phyloP scores from a whole-genome alignment of 2,113 vertebrate species.

The Cryptomyrus ogoouensis region DNA sequence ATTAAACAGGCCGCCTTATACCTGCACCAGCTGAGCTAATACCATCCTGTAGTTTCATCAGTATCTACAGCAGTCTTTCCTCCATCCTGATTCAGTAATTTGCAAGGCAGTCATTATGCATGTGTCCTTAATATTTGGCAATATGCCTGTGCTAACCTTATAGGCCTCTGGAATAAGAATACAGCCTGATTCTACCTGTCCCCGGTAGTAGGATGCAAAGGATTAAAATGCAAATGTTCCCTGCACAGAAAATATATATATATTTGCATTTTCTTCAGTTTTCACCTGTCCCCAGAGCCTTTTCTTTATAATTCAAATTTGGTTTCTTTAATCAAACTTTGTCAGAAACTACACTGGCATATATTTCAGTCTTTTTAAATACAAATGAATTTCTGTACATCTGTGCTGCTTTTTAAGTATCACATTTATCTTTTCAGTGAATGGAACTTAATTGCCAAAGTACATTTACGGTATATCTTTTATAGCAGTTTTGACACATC shows the following conservation, averaged over 20 bases:
- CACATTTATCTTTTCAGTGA: not conserved
- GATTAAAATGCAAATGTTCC: slow-evolving; percentile 14
- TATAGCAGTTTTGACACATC: not conserved
- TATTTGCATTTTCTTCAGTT: slow-evolving; percentile 13
- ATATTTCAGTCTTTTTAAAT: not conserved
- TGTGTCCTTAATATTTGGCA: slow-evolving; percentile 8
- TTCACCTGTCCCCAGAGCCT: not conserved
- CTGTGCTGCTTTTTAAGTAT: not conserved
- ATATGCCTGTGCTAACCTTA: slow-evolving; percentile 15
- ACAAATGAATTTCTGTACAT: not conserved
- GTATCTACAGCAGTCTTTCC: not conserved
- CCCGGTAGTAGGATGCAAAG: not conserved
- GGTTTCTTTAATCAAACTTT: slow-evolving; percentile 13
- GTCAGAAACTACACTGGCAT: not conserved
- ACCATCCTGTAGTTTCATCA: slow-evolving; percentile 10
- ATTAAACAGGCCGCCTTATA: not conserved
- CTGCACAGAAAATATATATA: not conserved
- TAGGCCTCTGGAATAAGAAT: not conserved
- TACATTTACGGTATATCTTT: not conserved
- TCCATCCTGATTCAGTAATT: not conserved
- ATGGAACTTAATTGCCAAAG: not conserved
- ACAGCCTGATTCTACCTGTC: not conserved
- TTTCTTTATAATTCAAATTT: slow-evolving; percentile 28
- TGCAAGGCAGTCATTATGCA: not conserved
- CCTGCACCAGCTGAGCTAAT: slow-evolving; percentile 25